phyloP scores from a whole-genome alignment of 2,113 vertebrate species.

The Elephantulus edwardii region DNA sequence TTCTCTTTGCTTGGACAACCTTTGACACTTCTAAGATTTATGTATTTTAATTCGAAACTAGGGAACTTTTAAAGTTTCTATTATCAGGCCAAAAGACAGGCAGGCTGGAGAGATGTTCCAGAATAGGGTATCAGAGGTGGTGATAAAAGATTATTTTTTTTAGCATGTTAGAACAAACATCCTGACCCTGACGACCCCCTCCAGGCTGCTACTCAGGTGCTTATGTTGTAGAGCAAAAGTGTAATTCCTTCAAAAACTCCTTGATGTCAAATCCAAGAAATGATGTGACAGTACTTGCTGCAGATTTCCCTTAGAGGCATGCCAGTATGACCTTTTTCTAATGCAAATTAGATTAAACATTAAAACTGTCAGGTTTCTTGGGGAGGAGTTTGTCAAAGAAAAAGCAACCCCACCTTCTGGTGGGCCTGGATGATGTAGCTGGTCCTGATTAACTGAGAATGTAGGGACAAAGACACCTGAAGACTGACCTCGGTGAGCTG shows the following conservation, averaged over 20 bases:
- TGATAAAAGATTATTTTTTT: conserved; percentile 31
- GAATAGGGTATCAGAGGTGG: not conserved
- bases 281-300: conserved; percentile 80
- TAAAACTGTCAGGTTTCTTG: conserved; percentile 56
- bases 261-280: conserved; percentile 84
- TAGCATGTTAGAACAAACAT: conserved; percentile 23
- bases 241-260: conserved; percentile 70
- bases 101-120: not conserved
- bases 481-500: conserved; percentile 12
- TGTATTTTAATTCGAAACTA: not conserved
- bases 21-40: not conserved
- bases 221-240: conserved; percentile 75
- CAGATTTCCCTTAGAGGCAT: conserved; percentile 78
- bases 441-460: conserved; percentile 20
- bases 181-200: conserved; percentile 67
- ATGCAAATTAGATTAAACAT: conserved; percentile 78
- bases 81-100: not conserved
- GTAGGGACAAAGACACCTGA: conserved; percentile 19
- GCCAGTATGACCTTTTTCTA: conserved; percentile 74
- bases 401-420: conserved; percentile 36
- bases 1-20: not conserved
- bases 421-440: not conserved
- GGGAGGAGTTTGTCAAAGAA: conserved; percentile 60
- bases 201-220: conserved; percentile 80
- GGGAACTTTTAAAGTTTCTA: conserved; percentile 35